Evolutionary conservation across 2,113 vertebrate genomes (phyloP).

Genomic region (Hydrochoerus hydrochaeris): DNA sequence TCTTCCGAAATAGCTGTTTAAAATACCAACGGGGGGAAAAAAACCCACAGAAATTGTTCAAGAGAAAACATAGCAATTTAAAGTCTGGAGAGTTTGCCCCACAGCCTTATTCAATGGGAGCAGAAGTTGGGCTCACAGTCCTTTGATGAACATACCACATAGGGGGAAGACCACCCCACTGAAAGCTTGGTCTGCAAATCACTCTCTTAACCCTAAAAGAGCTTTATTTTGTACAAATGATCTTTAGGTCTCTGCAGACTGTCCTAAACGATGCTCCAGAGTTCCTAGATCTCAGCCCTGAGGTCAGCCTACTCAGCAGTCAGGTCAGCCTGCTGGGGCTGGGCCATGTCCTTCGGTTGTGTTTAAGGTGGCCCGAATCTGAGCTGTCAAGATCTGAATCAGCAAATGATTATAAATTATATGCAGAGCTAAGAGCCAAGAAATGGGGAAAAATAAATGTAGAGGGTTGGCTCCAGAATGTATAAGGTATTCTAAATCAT

Average conservation of each 20-base stretch:
- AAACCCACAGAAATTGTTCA: not conserved
- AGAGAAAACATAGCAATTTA: not conserved
- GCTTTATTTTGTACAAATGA: constrained; percentile 32
- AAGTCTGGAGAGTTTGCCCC: not conserved
- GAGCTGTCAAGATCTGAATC: constrained; percentile 15
- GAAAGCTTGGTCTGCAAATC: not conserved
- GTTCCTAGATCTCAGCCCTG: not conserved
- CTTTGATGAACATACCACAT: constrained; percentile 40
- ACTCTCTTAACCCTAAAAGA: constrained; percentile 21
- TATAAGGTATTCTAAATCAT: constrained; percentile 36
- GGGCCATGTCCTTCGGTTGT: not conserved
- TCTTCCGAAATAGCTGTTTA: not conserved
- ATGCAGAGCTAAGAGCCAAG: not conserved
- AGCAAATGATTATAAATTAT: constrained; percentile 25
- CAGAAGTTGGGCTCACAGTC: not conserved
- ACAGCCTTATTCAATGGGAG: not conserved
- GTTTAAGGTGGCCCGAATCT: not conserved
- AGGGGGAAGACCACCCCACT: constrained; percentile 5
- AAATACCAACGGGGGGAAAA: not conserved
- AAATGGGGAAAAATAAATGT: not conserved
- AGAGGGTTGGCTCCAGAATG: constrained; percentile 20
- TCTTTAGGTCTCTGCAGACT: constrained; percentile 10
- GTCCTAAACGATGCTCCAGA: not conserved
- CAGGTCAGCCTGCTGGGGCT: not conserved
- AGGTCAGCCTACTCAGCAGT: not conserved